Base-by-base conservation (phyloP, 2,797 vertebrate genomes). In the Tokudaia muenninki region DNA sequence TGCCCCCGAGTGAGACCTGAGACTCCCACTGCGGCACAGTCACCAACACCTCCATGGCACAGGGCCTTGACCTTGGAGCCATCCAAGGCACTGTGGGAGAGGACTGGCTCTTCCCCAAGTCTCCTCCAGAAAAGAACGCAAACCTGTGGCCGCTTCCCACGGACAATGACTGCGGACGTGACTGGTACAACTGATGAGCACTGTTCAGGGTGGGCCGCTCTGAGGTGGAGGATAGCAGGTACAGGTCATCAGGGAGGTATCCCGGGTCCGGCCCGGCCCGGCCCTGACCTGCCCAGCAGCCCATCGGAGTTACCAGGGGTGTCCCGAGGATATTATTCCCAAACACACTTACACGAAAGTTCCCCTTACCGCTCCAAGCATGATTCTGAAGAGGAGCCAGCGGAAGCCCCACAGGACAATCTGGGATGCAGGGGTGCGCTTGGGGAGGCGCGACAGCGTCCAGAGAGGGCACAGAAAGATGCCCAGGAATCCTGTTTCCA, bases 361-460 rank as follows among this genome's bases (percentile, higher is more conserved):
- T 91, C 78, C 96, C 99, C 99, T 99, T 98, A 99, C 99, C 31
- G 99, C 99, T 96, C 99, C 99, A 0, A 99, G 99, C 99, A 99
- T 99, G 98, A 99, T 99, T 97, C 99, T 99, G 96, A 99, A 99
- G 17, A 99, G 99, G n/a, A 99, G 99, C 99, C 99, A 99, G 11
- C 99, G 99, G 97, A 99, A 99, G 70, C 98, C 98, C 99, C 99
- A 99, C 97, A 99, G 98, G 97, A 99, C 98, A 41, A 99, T 97
- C 24, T 80, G 91, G 91, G 99, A 99, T 0, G 99, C 98, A 21
- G 99, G 99, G 0, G 99, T 99, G 87, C 82, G 67, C 3, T 5
- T 97, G 52, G 99, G 99, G 79, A 99, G 97, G 70, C 90, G 98
- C 65, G 98, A 99, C 93, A 99, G 98, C 24, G 98, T 99, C 99